Percentiles rank a stretch among this genome's conserved stretches.
phyloP scores from a whole-genome alignment of 2,797 vertebrate genomes.

The Poecilia velifera region DNA sequence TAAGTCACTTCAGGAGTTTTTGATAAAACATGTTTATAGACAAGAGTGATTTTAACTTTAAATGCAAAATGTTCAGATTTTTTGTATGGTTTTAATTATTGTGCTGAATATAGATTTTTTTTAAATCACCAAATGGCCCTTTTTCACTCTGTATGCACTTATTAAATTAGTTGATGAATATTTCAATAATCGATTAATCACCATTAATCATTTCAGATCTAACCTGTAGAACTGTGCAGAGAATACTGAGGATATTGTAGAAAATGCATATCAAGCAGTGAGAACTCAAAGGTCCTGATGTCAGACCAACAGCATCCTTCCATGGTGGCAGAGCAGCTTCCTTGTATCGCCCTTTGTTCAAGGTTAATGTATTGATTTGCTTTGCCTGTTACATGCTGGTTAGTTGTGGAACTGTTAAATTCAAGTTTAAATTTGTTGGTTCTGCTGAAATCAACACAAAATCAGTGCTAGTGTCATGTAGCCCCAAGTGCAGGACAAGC shows the following conservation, averaged over 20 bases:
- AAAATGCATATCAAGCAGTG: not conserved
- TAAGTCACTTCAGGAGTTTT: too few relatives aligned
- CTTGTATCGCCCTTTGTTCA: not conserved
- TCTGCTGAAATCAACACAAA: not conserved
- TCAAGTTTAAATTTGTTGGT: not conserved
- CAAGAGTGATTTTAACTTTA: not conserved
- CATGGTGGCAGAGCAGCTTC: not conserved
- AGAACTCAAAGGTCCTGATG: not conserved
- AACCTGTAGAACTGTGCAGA: not conserved
- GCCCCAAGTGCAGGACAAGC: not conserved
- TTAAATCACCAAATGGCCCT: too few relatives aligned
- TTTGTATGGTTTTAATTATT: too few relatives aligned
- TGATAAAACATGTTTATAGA: too few relatives aligned
- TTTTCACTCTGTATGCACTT: too few relatives aligned
- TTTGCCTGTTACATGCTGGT: not conserved
- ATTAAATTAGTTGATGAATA: too few relatives aligned
- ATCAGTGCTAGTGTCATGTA: not conserved
- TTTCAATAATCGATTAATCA: too few relatives aligned
- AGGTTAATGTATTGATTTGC: not conserved
- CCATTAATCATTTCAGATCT: not conserved
- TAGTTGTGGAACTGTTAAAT: not conserved
- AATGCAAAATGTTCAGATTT: too few relatives aligned
- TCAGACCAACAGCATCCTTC: too few relatives aligned
- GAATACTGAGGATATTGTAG: not conserved
- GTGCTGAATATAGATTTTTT: too few relatives aligned